phyloP scores from a whole-genome alignment of 1,140 invertebrate genomes.

The Nasonia giraulti region DNA sequence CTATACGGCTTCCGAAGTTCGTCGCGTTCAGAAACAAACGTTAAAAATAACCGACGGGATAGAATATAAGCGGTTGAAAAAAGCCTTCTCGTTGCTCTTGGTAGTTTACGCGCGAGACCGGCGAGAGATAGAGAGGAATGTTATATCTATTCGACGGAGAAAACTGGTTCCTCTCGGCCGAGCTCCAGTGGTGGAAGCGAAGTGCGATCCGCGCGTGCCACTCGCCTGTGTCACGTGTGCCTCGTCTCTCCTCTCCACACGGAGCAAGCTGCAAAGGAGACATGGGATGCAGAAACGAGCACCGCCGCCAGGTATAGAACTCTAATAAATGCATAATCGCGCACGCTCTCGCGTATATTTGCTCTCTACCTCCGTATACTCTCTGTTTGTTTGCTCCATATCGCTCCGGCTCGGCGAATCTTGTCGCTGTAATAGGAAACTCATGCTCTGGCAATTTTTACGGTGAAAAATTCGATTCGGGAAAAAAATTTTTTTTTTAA shows the following conservation, averaged over 20 bases:
- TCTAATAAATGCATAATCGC: conserved; percentile 33
- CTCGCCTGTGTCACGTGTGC: conserved; percentile 72
- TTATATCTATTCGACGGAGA: conserved; percentile 68
- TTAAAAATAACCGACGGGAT: background rate
- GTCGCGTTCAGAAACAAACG: background rate
- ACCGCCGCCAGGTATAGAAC: conserved; percentile 52
- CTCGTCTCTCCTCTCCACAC: conserved; percentile 53
- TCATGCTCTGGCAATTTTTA: background rate
- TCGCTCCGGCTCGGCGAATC: background rate
- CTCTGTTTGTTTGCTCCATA: conserved; percentile 28
- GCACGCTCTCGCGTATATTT: background rate
- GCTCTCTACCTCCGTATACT: no score
- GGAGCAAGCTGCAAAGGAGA: background rate
- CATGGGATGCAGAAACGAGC: conserved; percentile 55
- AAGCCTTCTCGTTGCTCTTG: background rate
- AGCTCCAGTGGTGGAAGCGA: conserved; percentile 52
- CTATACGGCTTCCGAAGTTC: background rate
- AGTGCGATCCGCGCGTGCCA: conserved; percentile 71
- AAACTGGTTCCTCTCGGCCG: conserved; percentile 69
- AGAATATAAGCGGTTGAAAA: background rate
- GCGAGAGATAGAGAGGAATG: conserved; percentile 49
- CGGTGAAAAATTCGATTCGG: background rate
- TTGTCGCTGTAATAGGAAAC: background rate
- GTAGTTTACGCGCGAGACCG: background rate
- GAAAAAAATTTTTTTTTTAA: background rate